Conservation (phyloP, 2,797 vertebrate species). For the Amazonetta brasiliensis region DNA sequence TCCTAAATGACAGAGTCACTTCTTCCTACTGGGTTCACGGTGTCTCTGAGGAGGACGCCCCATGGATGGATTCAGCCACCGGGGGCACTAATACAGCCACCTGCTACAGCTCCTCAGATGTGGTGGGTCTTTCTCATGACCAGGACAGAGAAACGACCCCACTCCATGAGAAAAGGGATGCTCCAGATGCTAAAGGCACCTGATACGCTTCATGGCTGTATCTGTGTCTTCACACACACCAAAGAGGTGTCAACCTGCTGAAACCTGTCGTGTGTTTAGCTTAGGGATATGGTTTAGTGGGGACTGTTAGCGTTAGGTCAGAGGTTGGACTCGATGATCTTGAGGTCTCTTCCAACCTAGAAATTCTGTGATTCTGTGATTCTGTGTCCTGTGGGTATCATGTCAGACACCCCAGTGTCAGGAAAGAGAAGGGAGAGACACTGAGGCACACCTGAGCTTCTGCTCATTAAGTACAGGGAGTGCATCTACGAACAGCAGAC, state of each 20-base stretch:
- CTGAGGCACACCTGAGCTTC: background rate
- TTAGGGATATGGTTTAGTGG: too few relatives aligned
- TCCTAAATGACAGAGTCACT: background rate
- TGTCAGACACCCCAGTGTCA: background rate
- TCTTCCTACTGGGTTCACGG: background rate
- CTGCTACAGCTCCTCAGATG: background rate
- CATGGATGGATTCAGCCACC: background rate
- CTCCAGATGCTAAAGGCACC: background rate
- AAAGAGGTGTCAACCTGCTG: fast-evolving
- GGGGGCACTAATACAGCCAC: background rate
- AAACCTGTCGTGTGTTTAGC: background rate
- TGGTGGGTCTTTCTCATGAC: background rate
- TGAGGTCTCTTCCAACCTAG: too few relatives aligned
- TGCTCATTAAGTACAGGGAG: background rate
- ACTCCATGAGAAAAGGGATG: background rate
- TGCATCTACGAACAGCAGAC: background rate
- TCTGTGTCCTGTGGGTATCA: background rate
- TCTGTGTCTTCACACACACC: background rate
- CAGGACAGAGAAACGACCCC: background rate
- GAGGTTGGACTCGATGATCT: too few relatives aligned
- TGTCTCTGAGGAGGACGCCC: background rate
- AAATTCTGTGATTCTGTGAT: too few relatives aligned
- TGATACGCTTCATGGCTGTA: background rate
- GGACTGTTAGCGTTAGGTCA: too few relatives aligned
- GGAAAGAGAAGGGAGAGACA: background rate